Conservation (phyloP, 2,113 vertebrate species). For the Sceloporus undulatus region DNA sequence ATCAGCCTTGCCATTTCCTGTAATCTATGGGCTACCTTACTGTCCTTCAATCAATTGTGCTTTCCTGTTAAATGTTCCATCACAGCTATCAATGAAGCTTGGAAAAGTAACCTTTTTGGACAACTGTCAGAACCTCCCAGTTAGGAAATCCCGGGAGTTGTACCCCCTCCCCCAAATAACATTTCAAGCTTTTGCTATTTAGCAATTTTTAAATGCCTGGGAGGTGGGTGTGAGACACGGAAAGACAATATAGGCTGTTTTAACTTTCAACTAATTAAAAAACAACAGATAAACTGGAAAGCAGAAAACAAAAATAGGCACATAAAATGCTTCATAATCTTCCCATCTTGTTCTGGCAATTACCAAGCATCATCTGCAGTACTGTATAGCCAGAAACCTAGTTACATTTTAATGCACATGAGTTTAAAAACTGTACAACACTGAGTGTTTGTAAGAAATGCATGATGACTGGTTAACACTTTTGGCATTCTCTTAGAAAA, state of each 20-base stretch:
- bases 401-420: constrained; percentile 71
- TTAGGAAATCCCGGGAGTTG: no score
- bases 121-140: no score
- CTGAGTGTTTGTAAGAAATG: constrained; percentile 76
- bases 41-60: constrained; percentile 17
- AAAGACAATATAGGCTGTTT: neutral
- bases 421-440: constrained; percentile 74
- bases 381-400: constrained; percentile 70
- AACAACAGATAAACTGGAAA: constrained; percentile 19
- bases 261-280: neutral
- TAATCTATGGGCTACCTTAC: neutral
- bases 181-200: neutral
- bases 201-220: neutral
- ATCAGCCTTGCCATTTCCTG: neutral
- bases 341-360: constrained; percentile 59
- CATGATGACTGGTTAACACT: constrained; percentile 65
- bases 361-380: constrained; percentile 70
- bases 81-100: neutral
- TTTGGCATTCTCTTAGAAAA: constrained; percentile 78
- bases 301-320: neutral
- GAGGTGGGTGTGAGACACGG: neutral
- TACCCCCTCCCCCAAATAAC: no score
- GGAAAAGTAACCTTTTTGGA: no score
- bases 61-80: neutral
- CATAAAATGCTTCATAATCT: constrained; percentile 1